Evolutionary conservation across 35 echinoderm and acorn worm genomes (phyloP), one percentile per base, ranked within the genome.

Genomic region (Ptychodera flava): DNA sequence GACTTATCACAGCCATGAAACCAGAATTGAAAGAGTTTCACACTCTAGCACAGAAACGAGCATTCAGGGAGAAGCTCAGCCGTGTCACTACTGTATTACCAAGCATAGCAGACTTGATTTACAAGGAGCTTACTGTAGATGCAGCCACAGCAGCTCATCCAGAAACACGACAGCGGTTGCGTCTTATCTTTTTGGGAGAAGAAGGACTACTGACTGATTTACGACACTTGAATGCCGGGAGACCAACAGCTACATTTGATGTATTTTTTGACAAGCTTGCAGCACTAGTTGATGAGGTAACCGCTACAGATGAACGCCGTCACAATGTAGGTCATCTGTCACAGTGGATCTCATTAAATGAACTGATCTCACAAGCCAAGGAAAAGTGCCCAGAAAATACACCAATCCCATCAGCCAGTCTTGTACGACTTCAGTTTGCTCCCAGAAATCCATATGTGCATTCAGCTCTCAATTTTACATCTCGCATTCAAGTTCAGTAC

Each of bases 211-310:
- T n/a, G n/a, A 36, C n/a, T 28, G 84, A 85, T 64, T 64, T 53
- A 1, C 33, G 84, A 53, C 52, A 31, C 16, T 64, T 85, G 6
- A 85, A 85, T 64, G n/a, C n/a, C n/a, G n/a, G n/a, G n/a, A n/a
- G n/a, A n/a, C n/a, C n/a, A n/a, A 53, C 31, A 85, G 84, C 37
- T 85, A 85, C 84, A 85, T 85, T 35, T 85, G 84, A 85, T 75
- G 84, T 85, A 1, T 85, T 85, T 37, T 85, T 85, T 64, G 84
- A 85, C 30, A 53, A 85, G 36, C 16, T 85, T 35, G 84, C 37
- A 37, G 84, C 33, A 85, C 37, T 35, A 30, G 37, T 85, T 64
- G 84, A 85, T 35, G 37, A 37, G 33, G 84, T 85, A 34, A 85
- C 31, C 52, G 84, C 84, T 75, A 64, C 33, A 37, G 84, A 85